phyloP scores from a whole-genome alignment of 2,888 invertebrate species.

The Machimus atricapillus region DNA sequence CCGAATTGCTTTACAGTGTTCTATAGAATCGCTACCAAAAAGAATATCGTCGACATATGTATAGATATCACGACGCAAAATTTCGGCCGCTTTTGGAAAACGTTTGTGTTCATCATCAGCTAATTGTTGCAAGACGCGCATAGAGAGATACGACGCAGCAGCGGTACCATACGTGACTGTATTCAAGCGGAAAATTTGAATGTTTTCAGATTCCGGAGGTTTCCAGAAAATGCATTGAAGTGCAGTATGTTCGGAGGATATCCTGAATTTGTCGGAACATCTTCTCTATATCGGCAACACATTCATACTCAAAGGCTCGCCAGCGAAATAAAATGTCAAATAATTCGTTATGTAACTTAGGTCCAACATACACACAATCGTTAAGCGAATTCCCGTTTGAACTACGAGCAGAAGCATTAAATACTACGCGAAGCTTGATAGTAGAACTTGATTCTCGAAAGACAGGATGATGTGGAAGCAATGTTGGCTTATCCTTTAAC shows the following conservation, averaged over 20 bases:
- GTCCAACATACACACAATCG: not conserved
- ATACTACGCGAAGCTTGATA: not conserved
- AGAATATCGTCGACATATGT: not conserved
- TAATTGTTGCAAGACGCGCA: not conserved
- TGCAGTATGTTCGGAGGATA: not conserved
- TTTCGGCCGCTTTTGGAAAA: not conserved
- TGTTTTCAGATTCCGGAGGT: not conserved
- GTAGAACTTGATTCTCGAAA: not conserved
- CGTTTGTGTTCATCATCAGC: not conserved
- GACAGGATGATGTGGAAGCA: not conserved
- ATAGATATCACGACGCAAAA: not conserved
- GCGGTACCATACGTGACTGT: not conserved
- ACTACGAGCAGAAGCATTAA: not conserved
- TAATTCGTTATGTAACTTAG: not conserved
- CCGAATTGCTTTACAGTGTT: not conserved
- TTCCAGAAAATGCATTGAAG: not conserved
- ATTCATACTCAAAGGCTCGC: not conserved
- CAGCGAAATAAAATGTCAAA: not conserved
- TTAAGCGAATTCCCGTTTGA: not conserved
- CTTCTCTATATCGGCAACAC: not conserved
- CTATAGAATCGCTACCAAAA: not conserved
- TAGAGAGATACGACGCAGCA: not conserved
- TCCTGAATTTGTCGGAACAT: not conserved
- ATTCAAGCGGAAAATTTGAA: not conserved
- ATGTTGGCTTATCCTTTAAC: not conserved